Conservation (phyloP, 2,113 vertebrate genomes). For the Notarius lentiginosus region DNA sequence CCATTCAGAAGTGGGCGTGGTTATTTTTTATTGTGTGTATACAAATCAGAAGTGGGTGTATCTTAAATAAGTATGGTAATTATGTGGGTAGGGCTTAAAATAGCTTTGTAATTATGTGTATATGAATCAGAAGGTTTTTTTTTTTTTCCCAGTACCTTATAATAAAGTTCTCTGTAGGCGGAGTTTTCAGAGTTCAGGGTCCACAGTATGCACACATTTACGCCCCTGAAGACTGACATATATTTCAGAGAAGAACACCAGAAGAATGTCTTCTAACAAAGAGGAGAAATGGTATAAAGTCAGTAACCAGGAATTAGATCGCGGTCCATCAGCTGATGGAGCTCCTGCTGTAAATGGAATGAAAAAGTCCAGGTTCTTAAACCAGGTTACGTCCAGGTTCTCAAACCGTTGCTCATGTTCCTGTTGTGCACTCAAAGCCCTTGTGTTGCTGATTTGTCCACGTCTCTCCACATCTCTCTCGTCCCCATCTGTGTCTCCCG, state of each 20-base stretch:
- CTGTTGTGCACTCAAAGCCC: neutral
- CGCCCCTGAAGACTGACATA: neutral
- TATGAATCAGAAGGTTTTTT: too few species aligned
- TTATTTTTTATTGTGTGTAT: too few species aligned
- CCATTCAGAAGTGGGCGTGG: too few species aligned
- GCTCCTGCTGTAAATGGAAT: neutral
- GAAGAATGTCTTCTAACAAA: neutral
- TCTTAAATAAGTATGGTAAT: too few species aligned
- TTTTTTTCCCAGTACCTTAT: neutral
- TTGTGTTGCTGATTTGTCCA: neutral
- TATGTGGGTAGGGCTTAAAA: too few species aligned
- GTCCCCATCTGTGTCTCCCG: neutral
- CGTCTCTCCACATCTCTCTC: neutral
- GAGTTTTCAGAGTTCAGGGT: neutral
- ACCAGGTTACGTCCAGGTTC: neutral
- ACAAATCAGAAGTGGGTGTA: too few species aligned
- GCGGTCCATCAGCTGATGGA: neutral
- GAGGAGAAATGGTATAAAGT: neutral
- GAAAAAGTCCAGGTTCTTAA: neutral
- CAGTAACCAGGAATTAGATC: neutral
- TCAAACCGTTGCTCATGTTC: neutral
- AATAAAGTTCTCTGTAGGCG: neutral
- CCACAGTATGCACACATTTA: neutral
- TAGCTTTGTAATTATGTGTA: too few species aligned
- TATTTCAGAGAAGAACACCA: neutral